Base-by-base conservation (phyloP, 2,797 vertebrate genomes). In the Coluber constrictor region DNA sequence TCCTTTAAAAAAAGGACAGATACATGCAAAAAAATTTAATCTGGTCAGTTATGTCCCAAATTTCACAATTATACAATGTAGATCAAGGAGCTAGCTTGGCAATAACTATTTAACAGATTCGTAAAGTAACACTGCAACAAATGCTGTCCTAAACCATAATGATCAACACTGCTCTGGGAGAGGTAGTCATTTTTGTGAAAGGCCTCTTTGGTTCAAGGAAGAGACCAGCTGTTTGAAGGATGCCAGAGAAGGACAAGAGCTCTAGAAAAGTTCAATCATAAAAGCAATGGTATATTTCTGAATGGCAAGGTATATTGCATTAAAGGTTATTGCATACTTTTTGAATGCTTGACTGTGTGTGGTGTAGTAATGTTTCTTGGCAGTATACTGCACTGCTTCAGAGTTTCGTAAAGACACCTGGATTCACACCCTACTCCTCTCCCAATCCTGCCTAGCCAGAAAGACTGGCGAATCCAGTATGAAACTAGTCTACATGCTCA, bases 401-500 rank as follows among this genome's bases (percentile, higher is more conserved):
- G 60, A 86, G 87, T 55, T 43, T 86, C 87, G 32, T 54, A 29
- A 89, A 86, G 87, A 89, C 87, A 89, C 47, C 63, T 91, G 70
- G 47, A 55, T 89, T 86, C 90, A 94, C 89, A 3, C 93, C 93
- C 89, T 89, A 54, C 37, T 89, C 86, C 70, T 61, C 43, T 56
- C 86, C n/a, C 90, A 92, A 54, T 70, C 70, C 70, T 37, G 92
- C 23, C 86, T 59, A 92, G 66, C 91, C 47, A 66, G 92, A 91
- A 89, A 91, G 87, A 47, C 93, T 86, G 74, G 91, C 23, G 59
- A 63, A 92, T 54, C 87, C 93, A 89, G 89, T n/a, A 70, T 25
- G 86, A 59, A 92, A 90, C 51, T 63, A 57, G 51, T 32, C 70
- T 63, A 86, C 18, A 86, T 12, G 23, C 55, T 74, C 54, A 92